Conservation (phyloP, 2,113 vertebrate genomes). For the Tursiops truncatus region DNA sequence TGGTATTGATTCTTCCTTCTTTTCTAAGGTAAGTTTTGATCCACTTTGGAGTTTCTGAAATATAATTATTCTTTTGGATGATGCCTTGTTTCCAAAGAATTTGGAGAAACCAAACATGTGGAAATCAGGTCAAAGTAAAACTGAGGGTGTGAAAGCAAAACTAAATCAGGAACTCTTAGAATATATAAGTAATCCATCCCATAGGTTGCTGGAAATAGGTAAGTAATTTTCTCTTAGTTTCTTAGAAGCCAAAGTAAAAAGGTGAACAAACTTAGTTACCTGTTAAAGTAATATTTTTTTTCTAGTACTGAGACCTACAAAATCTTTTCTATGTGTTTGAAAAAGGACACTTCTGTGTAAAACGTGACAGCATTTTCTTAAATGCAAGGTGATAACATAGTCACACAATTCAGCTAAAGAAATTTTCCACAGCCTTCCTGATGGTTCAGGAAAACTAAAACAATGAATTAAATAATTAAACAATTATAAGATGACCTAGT, state of each 20-base stretch:
- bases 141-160: background rate
- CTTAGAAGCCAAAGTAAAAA: background rate
- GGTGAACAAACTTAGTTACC: background rate
- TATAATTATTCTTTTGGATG: background rate
- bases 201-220: background rate
- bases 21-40: background rate
- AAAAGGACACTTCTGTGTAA: background rate
- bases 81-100: background rate
- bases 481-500: background rate
- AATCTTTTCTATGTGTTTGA: background rate
- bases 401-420: background rate
- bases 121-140: background rate
- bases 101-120: background rate
- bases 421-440: background rate
- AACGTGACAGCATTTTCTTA: background rate
- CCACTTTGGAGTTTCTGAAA: background rate
- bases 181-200: background rate
- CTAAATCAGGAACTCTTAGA: background rate
- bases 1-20: background rate
- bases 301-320: background rate
- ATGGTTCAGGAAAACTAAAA: background rate
- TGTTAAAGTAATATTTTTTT: background rate
- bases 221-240: background rate
- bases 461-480: background rate
- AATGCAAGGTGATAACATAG: background rate